A percentile compares a stretch with the other conserved stretches of the same genome.
These are phyloP conservation scores for Neoaliturus tenellus DNA, from an alignment of 2,888 invertebrate species.

Conservation along the genomic window DNA sequence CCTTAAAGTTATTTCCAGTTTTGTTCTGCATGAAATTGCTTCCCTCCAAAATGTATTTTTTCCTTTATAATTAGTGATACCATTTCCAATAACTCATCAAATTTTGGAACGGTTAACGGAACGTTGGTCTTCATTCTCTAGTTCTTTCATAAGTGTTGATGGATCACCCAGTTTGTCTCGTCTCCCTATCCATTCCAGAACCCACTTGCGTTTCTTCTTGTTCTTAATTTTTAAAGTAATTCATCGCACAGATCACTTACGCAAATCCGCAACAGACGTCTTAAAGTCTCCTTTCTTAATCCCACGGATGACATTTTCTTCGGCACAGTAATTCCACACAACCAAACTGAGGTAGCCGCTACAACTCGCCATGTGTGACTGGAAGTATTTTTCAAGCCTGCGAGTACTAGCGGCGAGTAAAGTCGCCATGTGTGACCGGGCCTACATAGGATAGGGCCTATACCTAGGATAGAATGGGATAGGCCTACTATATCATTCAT, in stretches of 20 bases:
- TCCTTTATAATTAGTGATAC: too few species aligned
- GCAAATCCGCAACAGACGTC: constrained; percentile 42
- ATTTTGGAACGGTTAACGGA: too few species aligned
- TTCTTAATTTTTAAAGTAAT: constrained; percentile 46
- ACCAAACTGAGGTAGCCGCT: background rate
- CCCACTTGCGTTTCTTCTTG: constrained; percentile 51
- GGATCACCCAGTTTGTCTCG: constrained; percentile 47
- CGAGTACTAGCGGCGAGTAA: too few species aligned
- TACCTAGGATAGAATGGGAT: too few species aligned
- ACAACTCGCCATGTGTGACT: background rate
- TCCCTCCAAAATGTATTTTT: constrained; percentile 29
- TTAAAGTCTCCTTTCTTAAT: constrained; percentile 40
- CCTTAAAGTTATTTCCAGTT: too few species aligned
- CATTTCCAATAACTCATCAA: too few species aligned
- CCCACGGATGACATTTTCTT: constrained; percentile 28
- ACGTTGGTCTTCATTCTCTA: constrained; percentile 40
- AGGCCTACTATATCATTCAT: too few species aligned
- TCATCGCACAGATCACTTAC: constrained; percentile 42
- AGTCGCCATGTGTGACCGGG: too few species aligned
- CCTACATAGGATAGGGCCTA: too few species aligned
- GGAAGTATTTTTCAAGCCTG: too few species aligned
- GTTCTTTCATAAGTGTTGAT: constrained; percentile 33
- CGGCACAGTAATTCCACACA: background rate
- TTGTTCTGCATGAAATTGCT: too few species aligned
- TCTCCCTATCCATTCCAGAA: constrained; percentile 48